Evolutionary conservation across 2,888 invertebrate genomes (phyloP), one percentile per base, ranked within the genome.

Genomic region (Pheosia tremula): DNA sequence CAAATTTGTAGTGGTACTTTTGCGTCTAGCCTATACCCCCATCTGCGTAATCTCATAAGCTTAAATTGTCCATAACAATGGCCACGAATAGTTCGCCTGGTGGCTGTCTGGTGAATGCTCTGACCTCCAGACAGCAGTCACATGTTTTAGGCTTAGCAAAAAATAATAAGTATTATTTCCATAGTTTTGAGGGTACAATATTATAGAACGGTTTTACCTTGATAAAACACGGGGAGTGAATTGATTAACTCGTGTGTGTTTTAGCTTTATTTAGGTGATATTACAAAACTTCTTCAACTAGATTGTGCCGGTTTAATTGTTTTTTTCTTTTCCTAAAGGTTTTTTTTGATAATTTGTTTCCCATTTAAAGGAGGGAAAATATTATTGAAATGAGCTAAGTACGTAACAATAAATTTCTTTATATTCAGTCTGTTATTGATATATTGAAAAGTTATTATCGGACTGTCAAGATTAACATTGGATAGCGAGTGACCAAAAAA

Each of bases 121-220:
- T 58, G 43, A 69, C 75, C 75, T 69, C 69, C 41, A 75, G 78
- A 75, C 78, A 57, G 9, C 60, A 52, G 64, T 54, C 11, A 58
- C 39, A 64, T 50, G 50, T 47, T 58, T 59, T 36, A 37, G 53
- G 58, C 56, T 59, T 43, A 43, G 13, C 53, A 53, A 53, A 61
- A 66, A 67, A 56, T 60, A 58, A 59, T 50, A 24, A 3, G 6
- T 47, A 47, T 43, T 10, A 10, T 10, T 43, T 7, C 7, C 7
- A 41, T 41, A 41, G 5, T 41, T 41, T 9, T 3, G 1, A 24
- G 24, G 24, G 24, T 24, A 24, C 24, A 24, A 24, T 24, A 24
- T 24, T 24, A 24, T 24, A 24, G 24, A 24, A 24, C 24, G 24
- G n/a, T n/a, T n/a, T n/a, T n/a, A n/a, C n/a, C n/a, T n/a, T n/a